These are phyloP conservation scores for Candoia aspera DNA, from an alignment of 2,113 vertebrate species.

Conservation along the genomic window DNA sequence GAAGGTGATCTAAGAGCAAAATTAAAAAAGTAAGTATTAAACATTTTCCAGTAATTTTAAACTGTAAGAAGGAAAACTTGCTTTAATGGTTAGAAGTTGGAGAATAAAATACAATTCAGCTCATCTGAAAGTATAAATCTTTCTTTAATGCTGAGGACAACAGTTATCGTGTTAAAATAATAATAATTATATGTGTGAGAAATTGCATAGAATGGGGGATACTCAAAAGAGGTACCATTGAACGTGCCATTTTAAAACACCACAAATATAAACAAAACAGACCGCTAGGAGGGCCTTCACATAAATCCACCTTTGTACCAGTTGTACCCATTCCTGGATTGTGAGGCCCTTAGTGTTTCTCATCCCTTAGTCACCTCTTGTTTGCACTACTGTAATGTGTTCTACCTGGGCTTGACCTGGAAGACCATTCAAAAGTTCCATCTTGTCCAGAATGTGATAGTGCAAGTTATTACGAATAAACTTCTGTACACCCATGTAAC, in stretches of 20 bases:
- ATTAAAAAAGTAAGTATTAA: conserved; percentile 88
- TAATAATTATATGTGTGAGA: neutral
- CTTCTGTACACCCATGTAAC: neutral
- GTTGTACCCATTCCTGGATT: neutral
- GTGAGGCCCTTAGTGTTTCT: neutral
- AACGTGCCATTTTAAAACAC: neutral
- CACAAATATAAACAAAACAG: neutral
- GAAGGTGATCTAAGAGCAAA: conserved; percentile 91
- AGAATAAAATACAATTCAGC: neutral
- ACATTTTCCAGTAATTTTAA: conserved; percentile 8
- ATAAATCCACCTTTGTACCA: neutral
- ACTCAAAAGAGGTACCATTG: neutral
- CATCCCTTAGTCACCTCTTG: neutral
- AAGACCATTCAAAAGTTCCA: neutral
- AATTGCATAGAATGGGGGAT: neutral
- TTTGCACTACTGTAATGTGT: neutral
- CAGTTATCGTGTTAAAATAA: neutral
- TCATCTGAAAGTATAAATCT: neutral
- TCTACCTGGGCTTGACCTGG: neutral
- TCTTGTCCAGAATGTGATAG: neutral
- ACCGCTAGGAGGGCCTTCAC: neutral
- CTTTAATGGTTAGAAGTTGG: neutral
- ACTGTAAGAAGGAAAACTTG: neutral
- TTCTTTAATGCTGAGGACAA: neutral
- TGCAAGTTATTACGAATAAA: neutral